Evolutionary conservation across 1,140 invertebrate genomes (phyloP).

Genomic region (Drosophila ananassae): DNA sequence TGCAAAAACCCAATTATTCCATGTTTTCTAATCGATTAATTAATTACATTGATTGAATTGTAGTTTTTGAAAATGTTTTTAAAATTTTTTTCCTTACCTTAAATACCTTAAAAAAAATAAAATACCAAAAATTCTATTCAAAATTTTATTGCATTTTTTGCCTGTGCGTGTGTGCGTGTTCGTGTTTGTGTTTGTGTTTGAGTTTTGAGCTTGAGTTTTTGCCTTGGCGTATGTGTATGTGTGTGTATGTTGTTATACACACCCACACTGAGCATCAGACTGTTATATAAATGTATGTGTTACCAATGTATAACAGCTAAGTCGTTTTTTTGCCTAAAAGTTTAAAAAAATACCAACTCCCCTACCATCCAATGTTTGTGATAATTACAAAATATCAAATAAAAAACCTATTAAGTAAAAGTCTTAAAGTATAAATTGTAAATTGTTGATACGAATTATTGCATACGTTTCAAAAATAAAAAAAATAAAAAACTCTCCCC

Average conservation of each 20-base stretch:
- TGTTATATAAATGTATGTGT: constrained; percentile 24
- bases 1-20: constrained; percentile 17
- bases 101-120: neutral
- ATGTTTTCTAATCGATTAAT: constrained; percentile 16
- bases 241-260: constrained; percentile 31
- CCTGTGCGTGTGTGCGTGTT: constrained; percentile 51
- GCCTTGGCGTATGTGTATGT: constrained; percentile 30
- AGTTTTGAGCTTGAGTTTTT: constrained; percentile 28
- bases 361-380: constrained; percentile 20
- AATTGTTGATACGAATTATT: constrained; percentile 31
- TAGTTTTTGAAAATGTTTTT: constrained; percentile 19
- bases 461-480: neutral
- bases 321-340: constrained; percentile 28
- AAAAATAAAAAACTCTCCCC: neutral
- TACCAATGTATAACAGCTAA: constrained; percentile 33
- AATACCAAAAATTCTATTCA: constrained; percentile 2
- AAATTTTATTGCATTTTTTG: constrained; percentile 44
- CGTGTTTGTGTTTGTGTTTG: constrained; percentile 44
- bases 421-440: constrained; percentile 29
- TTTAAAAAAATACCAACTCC: neutral
- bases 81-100: neutral
- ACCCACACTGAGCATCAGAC: constrained; percentile 30
- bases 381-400: constrained; percentile 8
- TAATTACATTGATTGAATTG: constrained; percentile 16
- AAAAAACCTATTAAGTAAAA: constrained; percentile 21